Conservation (phyloP, 2,888 invertebrate genomes). For the Branchipolynoe longqiensis region DNA sequence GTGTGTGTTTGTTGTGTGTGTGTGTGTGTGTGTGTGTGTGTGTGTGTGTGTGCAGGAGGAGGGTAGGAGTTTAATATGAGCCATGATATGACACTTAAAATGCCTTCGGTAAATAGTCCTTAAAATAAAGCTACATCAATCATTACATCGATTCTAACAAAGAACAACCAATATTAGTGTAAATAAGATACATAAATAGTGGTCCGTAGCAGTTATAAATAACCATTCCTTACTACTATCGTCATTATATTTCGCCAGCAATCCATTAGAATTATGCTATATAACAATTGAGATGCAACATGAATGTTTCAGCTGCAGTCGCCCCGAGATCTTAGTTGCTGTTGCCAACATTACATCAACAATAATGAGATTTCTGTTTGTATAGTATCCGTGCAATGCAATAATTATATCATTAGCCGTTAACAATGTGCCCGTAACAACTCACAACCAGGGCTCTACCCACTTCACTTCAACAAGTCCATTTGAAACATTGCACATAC, state of each 20-base stretch:
- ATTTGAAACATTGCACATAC: neutral
- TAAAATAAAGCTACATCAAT: neutral
- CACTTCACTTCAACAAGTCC: neutral
- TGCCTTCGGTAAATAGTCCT: neutral
- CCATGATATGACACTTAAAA: neutral
- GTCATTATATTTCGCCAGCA: constrained; percentile 11
- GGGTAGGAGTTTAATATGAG: neutral
- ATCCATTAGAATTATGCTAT: too few species aligned
- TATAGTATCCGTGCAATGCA: neutral
- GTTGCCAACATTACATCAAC: neutral
- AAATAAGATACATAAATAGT: neutral
- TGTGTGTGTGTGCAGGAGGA: neutral
- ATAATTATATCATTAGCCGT: neutral
- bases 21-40: neutral
- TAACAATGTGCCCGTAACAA: neutral
- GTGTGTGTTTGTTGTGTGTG: neutral
- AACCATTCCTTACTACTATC: constrained; percentile 39
- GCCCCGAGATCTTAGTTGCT: neutral
- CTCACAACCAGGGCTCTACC: constrained; percentile 10
- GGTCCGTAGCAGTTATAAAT: neutral
- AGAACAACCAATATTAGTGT: neutral
- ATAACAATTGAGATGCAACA: constrained; percentile 2
- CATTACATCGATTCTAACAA: constrained; percentile 12
- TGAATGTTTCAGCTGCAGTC: constrained; percentile 2
- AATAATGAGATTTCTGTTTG: constrained; percentile 13